Evolutionary conservation across 1,140 invertebrate species (phyloP).

Genomic region (Notospermus geniculatus): DNA sequence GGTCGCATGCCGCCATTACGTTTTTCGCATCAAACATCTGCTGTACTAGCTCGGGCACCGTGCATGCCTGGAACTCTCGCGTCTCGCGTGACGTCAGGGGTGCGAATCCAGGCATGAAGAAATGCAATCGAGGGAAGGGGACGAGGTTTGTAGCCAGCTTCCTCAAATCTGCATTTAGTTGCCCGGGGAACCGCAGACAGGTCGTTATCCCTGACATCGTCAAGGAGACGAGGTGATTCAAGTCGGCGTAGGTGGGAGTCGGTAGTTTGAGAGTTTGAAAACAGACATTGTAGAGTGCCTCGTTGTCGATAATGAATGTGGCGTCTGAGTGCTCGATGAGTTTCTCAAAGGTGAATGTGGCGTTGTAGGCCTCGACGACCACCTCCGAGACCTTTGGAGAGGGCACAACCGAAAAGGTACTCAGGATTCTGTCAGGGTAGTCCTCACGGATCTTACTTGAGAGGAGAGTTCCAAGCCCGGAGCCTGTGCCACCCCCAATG

Average conservation of each 20-base stretch:
- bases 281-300: constrained; percentile 48
- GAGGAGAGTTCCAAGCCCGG: constrained; percentile 13
- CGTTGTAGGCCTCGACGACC: constrained; percentile 47
- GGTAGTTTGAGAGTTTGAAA: no score
- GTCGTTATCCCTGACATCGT: neutral
- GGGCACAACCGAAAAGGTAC: constrained; percentile 33
- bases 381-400: constrained; percentile 26
- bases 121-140: constrained; percentile 77
- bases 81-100: constrained; percentile 72
- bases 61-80: constrained; percentile 58
- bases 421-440: constrained; percentile 73
- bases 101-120: constrained; percentile 75
- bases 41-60: constrained; percentile 60
- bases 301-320: constrained; percentile 47
- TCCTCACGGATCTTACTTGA: constrained; percentile 57
- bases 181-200: no score
- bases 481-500: constrained; percentile 10
- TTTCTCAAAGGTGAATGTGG: constrained; percentile 34
- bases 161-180: neutral
- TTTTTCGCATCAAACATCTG: no score
- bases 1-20: no score
- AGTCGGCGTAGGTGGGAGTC: constrained; percentile 66
- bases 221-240: constrained; percentile 62
- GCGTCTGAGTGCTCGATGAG: constrained; percentile 37
- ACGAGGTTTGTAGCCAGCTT: constrained; percentile 76